Evolutionary conservation across 2,797 vertebrate genomes (phyloP).

Genomic region (Poecile montanus): DNA sequence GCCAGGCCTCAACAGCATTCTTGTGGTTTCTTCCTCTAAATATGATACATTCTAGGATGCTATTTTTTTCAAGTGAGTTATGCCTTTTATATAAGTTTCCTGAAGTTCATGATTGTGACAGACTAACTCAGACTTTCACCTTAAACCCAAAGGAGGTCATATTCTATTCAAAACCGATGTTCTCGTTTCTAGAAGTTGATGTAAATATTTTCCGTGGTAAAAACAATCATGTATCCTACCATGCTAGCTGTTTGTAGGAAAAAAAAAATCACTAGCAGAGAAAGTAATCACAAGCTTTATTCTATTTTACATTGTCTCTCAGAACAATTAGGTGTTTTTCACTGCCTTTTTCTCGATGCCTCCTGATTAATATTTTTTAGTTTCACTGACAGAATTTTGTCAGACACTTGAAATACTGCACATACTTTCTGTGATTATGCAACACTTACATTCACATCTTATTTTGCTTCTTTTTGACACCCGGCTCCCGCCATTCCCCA

Average conservation of each 20-base stretch:
- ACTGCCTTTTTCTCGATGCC: neutral
- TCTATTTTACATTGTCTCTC: neutral
- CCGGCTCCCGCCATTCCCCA: accelerated
- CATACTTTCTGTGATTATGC: neutral
- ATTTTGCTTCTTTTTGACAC: neutral
- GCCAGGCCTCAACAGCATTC: neutral
- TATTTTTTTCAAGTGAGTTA: neutral
- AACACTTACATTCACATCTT: neutral
- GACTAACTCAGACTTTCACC: neutral
- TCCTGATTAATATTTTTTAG: neutral
- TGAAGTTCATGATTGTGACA: neutral
- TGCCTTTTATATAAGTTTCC: neutral
- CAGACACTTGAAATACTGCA: neutral
- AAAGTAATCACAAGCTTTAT: neutral
- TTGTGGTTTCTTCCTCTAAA: neutral
- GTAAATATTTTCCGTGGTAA: neutral
- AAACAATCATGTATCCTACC: neutral
- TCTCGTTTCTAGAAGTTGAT: neutral
- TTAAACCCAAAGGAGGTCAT: neutral
- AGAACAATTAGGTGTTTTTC: neutral
- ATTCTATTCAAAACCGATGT: neutral
- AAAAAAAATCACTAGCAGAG: neutral
- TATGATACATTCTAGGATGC: neutral
- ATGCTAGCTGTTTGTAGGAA: neutral
- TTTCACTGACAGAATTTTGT: neutral